These are phyloP conservation scores for Drosophila takahashii DNA, from an alignment of 1,140 invertebrate species.

Conservation along the genomic window DNA sequence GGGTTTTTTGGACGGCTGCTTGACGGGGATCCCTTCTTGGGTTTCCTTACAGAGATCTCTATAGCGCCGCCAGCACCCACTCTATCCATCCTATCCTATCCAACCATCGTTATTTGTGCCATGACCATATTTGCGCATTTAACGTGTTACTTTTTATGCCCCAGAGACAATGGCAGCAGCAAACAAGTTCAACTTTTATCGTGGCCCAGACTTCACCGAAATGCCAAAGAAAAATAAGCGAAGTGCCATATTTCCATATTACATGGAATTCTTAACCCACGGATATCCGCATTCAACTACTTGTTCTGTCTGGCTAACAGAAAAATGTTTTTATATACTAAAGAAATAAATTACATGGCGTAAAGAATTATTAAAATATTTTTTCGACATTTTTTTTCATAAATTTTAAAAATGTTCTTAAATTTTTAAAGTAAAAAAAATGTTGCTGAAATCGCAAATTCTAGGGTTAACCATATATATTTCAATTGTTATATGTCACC, in stretches of 20 bases:
- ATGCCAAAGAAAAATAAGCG: conserved; percentile 13
- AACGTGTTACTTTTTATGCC: conserved; percentile 59
- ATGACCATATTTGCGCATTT: conserved; percentile 62
- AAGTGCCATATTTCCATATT: conserved; percentile 30
- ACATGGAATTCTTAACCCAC: conserved; percentile 26
- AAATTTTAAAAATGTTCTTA: background rate
- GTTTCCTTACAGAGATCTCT: conserved; percentile 6
- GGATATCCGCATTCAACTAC: background rate
- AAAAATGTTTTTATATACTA: too few relatives aligned
- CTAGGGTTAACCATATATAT: conserved; percentile 23
- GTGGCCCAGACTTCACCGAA: conserved; percentile 23
- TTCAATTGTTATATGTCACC: conserved; percentile 22
- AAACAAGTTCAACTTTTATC: conserved; percentile 39
- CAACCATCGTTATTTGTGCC: conserved; percentile 47
- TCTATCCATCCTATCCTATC: conserved; percentile 13
- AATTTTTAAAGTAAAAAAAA: too few relatives aligned
- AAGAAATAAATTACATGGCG: too few relatives aligned
- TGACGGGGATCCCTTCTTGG: conserved; percentile 10
- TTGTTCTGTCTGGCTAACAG: too few relatives aligned
- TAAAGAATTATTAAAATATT: too few relatives aligned
- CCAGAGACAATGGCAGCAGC: conserved; percentile 29
- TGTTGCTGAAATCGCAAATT: too few relatives aligned
- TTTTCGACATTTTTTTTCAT: too few relatives aligned
- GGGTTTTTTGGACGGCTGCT: conserved; percentile 13
- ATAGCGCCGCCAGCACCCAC: conserved; percentile 19